phyloP scores from a whole-genome alignment of 2,113 vertebrate species.

The Halichoeres trimaculatus region DNA sequence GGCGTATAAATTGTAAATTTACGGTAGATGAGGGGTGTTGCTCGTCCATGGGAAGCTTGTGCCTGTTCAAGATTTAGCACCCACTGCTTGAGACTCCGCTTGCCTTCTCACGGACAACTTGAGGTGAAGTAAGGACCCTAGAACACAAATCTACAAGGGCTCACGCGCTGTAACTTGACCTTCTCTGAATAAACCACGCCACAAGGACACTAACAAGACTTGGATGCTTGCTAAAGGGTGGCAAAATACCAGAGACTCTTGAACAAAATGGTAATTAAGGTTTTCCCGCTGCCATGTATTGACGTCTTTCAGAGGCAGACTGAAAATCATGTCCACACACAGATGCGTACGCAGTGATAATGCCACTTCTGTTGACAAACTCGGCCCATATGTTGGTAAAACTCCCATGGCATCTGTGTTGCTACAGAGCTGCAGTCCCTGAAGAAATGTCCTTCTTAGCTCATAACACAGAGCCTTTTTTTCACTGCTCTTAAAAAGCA shows the following conservation, averaged over 20 bases:
- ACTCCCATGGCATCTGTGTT: constrained; percentile 56
- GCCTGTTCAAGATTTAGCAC: constrained; percentile 39
- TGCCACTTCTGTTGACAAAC: constrained; percentile 47
- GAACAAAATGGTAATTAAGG: constrained; percentile 8
- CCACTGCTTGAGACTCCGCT: neutral
- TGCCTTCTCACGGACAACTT: constrained; percentile 32
- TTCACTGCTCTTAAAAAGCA: constrained; percentile 9
- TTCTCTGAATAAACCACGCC: constrained; percentile 5
- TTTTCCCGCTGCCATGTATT: constrained; percentile 9
- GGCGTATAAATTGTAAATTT: constrained; percentile 52
- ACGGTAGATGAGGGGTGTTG: constrained; percentile 37
- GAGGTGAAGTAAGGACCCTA: constrained; percentile 28
- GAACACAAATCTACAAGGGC: constrained; percentile 20
- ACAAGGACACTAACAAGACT: constrained; percentile 24
- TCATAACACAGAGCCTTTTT: constrained; percentile 22
- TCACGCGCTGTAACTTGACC: constrained; percentile 17
- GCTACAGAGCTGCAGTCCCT: constrained; percentile 48
- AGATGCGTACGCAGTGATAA: constrained; percentile 10
- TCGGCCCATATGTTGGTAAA: constrained; percentile 38
- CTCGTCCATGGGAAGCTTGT: constrained; percentile 45
- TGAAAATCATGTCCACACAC: neutral
- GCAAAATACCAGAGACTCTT: constrained; percentile 23
- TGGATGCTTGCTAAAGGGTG: constrained; percentile 13
- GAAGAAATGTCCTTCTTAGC: constrained; percentile 51
- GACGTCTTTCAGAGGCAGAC: constrained; percentile 23